phyloP scores from a whole-genome alignment of 2,888 invertebrate species.

The Lepidocyrtoides sp. region DNA sequence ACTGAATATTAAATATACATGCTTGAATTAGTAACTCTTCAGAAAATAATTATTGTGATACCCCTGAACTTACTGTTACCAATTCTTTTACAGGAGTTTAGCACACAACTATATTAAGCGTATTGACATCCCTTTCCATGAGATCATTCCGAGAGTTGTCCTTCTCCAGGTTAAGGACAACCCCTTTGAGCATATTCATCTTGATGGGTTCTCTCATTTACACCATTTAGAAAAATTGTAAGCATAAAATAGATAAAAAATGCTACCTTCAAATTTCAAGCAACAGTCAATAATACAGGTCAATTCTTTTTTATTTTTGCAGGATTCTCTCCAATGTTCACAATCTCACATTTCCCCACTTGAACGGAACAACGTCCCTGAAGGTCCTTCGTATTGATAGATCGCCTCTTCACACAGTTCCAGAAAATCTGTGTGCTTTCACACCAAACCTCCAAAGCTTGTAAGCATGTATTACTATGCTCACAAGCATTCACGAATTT shows the following conservation, averaged over 20 bases:
- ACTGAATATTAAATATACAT: too few species aligned
- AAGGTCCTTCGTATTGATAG: constrained; percentile 94
- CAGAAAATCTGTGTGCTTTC: constrained; percentile 91
- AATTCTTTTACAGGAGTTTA: constrained; percentile 90
- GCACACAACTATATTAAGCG: constrained; percentile 94
- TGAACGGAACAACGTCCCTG: constrained; percentile 93
- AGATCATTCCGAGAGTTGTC: constrained; percentile 90
- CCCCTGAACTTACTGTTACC: too few species aligned
- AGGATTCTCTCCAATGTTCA: constrained; percentile 96
- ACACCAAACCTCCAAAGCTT: constrained; percentile 94
- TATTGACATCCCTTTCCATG: constrained; percentile 91
- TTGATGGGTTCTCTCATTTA: constrained; percentile 91
- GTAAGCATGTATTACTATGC: too few species aligned
- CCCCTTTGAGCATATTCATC: constrained; percentile 91
- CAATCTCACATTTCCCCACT: constrained; percentile 93
- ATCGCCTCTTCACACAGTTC: constrained; percentile 92
- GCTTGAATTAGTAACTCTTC: too few species aligned
- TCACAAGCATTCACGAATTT: too few species aligned
- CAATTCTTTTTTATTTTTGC: too few species aligned
- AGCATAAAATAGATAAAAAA: too few species aligned
- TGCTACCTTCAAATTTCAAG: neutral
- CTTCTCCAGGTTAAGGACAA: constrained; percentile 94
- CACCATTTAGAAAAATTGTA: constrained; percentile 93
- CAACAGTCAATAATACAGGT: neutral
- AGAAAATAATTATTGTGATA: too few species aligned